Evolutionary conservation across 2,797 vertebrate species (phyloP).

Genomic region (Saguinus oedipus): DNA sequence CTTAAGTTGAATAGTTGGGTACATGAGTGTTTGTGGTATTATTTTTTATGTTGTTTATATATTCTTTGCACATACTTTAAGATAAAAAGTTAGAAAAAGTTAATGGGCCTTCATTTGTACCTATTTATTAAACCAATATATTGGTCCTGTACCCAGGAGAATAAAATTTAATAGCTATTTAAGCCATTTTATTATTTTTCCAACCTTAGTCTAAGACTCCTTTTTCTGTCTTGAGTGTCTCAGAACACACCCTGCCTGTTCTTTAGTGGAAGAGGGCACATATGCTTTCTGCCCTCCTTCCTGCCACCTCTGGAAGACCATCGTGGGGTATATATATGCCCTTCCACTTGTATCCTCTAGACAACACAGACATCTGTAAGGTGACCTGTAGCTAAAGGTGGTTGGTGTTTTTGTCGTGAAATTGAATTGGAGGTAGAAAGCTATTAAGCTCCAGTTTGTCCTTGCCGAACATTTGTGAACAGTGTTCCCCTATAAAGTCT

Average conservation of each 20-base stretch:
- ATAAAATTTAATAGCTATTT: neutral
- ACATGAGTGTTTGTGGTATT: neutral
- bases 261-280: neutral
- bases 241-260: neutral
- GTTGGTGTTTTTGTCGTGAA: neutral
- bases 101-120: neutral
- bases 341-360: neutral
- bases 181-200: neutral
- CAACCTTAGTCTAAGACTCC: neutral
- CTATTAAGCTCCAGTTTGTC: neutral
- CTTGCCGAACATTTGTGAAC: constrained; percentile 5
- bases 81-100: neutral
- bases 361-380: neutral
- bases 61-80: constrained; percentile 7
- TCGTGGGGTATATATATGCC: neutral
- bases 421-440: neutral
- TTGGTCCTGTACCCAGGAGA: neutral
- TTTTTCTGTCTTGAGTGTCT: neutral
- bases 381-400: neutral
- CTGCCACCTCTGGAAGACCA: neutral
- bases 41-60: constrained; percentile 17
- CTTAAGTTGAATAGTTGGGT: neutral
- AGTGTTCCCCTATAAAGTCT: neutral
- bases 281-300: neutral
- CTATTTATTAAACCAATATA: neutral